A percentile compares a stretch with the other conserved stretches of the same genome.
These are phyloP conservation scores for Bombus impatiens DNA, from an alignment of 1,140 invertebrate species.

Conservation along the genomic window DNA sequence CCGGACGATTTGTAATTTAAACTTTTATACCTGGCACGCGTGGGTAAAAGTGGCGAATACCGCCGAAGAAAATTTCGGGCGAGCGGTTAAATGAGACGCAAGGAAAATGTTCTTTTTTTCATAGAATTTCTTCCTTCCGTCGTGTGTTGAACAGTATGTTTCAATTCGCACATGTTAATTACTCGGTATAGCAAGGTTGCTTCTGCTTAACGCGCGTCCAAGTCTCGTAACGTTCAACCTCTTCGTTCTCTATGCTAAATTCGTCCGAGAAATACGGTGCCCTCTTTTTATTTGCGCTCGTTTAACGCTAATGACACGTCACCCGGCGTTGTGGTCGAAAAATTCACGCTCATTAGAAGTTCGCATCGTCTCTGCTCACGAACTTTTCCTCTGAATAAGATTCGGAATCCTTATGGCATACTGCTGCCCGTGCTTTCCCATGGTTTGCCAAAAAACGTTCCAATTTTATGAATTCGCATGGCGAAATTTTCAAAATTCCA, in stretches of 20 bases:
- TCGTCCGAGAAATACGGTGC: not conserved
- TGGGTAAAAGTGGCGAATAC: not conserved
- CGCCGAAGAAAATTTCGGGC: not conserved
- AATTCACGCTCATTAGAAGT: slow-evolving; percentile 36
- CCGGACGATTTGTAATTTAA: slow-evolving; percentile 20
- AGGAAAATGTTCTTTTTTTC: not conserved
- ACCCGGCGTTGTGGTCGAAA: slow-evolving; percentile 32
- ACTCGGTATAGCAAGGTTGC: not conserved
- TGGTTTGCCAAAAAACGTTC: not conserved
- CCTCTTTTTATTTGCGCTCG: slow-evolving; percentile 25
- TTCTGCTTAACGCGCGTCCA: not conserved
- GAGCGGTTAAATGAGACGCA: not conserved
- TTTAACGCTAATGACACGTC: slow-evolving; percentile 44
- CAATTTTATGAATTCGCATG: too few species aligned
- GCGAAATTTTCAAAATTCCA: not conserved
- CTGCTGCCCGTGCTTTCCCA: not conserved
- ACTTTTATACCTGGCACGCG: not conserved
- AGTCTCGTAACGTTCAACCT: not conserved
- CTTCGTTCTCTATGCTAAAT: slow-evolving; percentile 6
- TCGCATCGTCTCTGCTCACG: not conserved
- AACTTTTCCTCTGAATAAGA: not conserved
- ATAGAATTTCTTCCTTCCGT: not conserved
- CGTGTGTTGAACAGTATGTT: not conserved
- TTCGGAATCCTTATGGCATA: too few species aligned
- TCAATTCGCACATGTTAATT: slow-evolving; percentile 38